Base-by-base conservation (phyloP, 2,113 vertebrate species). In the Plectropomus leopardus region DNA sequence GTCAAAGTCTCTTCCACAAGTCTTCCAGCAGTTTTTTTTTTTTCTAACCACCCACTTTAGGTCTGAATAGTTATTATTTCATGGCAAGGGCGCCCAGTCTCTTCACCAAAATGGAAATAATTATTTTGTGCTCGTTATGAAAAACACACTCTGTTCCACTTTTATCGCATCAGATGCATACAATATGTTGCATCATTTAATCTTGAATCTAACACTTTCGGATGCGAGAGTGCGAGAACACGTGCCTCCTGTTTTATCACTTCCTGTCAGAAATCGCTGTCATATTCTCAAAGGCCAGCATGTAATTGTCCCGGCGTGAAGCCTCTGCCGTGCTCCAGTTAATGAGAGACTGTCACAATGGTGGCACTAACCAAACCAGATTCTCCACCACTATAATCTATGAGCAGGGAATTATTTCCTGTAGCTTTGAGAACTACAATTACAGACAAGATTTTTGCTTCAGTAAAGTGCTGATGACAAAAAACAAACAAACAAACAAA, bases 261-360 rank as follows among this genome's bases (percentile, higher is more conserved):
- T 44, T 69, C 6, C 42, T 66, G 64, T 76, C 60, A 84, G 53
- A 85, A 72, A 68, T 64, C n/a, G 51, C 61, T 54, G 80, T 80
- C 69, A 67, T 64, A 44, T 65, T 80, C 67, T 77, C 68, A 58
- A 71, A 72, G 73, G 51, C 76, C 71, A 70, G 42, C 15, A 76
- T 90, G 84, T 84, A 88, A 91, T 90, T 85, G 79, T 86, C 71
- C 76, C 50, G 13, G 50, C 61, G 3, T 73, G 78, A 85, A 86
- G 72, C 80, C 53, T 81, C 78, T 9, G 16, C 67, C 78, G 74
- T 70, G 70, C 77, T 76, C 65, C 24, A 51, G 26, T 81, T 93
- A 92, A 94, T 90, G 80, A 90, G 61, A 88, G 88, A 84, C 88
- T 78, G 84, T 81, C 72, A 88, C 85, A 78, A 64, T 66, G 72